These are phyloP conservation scores for Cnemophilus loriae DNA, from an alignment of 2,113 vertebrate genomes.

Conservation along the genomic window DNA sequence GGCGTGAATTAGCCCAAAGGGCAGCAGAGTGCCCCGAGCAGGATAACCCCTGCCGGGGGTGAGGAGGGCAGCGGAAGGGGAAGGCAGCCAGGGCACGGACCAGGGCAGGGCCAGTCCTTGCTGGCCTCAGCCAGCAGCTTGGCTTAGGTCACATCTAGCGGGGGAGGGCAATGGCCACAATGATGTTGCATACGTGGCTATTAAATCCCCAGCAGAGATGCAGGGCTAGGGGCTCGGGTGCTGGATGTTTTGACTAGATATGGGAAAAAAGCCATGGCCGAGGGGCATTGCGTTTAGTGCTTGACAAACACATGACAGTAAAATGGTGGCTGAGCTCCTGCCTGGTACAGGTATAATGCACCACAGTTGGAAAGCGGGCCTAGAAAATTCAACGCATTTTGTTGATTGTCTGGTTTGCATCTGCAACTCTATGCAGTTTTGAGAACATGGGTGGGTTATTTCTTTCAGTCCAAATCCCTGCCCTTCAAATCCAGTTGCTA, in stretches of 20 bases:
- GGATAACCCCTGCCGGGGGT: no score
- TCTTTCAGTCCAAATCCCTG: not conserved
- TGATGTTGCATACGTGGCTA: not conserved
- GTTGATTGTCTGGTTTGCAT: not conserved
- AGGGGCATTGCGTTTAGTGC: not conserved
- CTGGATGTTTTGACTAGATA: not conserved
- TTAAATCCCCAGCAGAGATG: not conserved
- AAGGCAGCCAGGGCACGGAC: not conserved
- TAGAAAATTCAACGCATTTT: not conserved
- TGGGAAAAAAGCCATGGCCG: rapidly evolving
- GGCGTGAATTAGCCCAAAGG: not conserved
- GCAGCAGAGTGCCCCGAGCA: not conserved
- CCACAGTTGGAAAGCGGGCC: not conserved
- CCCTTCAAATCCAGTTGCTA: not conserved
- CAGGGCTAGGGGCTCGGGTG: not conserved
- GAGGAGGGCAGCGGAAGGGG: not conserved
- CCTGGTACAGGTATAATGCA: not conserved
- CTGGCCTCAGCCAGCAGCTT: not conserved
- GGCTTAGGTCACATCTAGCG: not conserved
- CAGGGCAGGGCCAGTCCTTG: not conserved
- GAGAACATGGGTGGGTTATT: not conserved
- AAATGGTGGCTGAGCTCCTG: not conserved
- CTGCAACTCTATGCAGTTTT: not conserved
- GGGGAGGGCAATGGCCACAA: not conserved
- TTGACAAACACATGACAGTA: not conserved